Evolutionary conservation across 2,797 vertebrate genomes (phyloP), one percentile per base, ranked within the genome.

Genomic region (Pteronotus mesoamericanus): DNA sequence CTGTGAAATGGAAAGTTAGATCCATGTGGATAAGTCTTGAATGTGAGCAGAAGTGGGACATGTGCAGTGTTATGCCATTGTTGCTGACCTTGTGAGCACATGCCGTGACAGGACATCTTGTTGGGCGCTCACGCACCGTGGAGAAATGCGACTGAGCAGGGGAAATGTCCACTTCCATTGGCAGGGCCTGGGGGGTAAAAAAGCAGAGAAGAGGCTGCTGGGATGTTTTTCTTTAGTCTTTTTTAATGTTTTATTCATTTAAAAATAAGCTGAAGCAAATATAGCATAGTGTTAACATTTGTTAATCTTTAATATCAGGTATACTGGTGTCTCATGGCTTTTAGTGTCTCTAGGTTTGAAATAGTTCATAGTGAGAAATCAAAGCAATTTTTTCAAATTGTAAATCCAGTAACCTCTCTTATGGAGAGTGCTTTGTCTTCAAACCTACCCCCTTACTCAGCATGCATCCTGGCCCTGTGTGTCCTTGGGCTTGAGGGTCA

Each of bases 261-360:
- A 42, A 55, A 89, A 69, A 42, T n/a, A 34, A 69, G 75, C 37
- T 14, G 61, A 57, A 80, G 37, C 64, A 90, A 71, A 71, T 71
- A 78, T 7, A 79, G 37, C 37, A 5, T 21, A n/a, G 21, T 46
- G 48, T 29, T 34, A 34, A 19, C 37, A n/a, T 80, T 34, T 14
- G 29, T 57, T 34, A 57, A 29, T 90, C 22, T 87, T 68, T n/a
- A 34, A 3, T 18, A 26, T 69, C 22, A 19, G 48, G 75, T 37
- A 32, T 15, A 29, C 32, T 57, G 39, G 14, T 90, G 14, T 46
- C 46, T 68, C 77, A 44, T 34, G 44, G 46, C 51, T 57, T 69
- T 26, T 78, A 29, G 21, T 82, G n/a, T 57, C 22, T 80, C 64
- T 26, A 15, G 37, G 29, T 79, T 89, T 78, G 61, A 44, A 68